Evolutionary conservation across 37 sponge, comb jelly and placozoan species (phyloP), one percentile per base, ranked within the genome.

Genomic region (Axinella damicornis): DNA sequence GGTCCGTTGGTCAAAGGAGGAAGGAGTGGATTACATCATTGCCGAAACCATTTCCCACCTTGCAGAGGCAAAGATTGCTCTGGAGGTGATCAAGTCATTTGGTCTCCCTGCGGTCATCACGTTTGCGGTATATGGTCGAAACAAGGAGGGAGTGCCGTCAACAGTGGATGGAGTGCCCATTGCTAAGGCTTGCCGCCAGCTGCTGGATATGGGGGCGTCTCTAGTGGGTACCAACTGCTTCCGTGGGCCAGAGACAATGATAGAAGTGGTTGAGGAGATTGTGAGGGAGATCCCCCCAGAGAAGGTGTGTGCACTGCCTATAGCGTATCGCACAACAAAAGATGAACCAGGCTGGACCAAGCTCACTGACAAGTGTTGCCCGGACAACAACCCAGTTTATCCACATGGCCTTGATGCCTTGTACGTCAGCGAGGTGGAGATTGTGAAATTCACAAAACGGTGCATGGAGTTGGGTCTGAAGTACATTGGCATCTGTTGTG

Each of bases 401-500:
- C n/a, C n/a, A n/a, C n/a, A n/a, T n/a, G n/a, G n/a, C n/a, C n/a
- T n/a, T n/a, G n/a, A n/a, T n/a, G n/a, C n/a, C n/a, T n/a, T n/a
- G n/a, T n/a, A n/a, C n/a, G n/a, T n/a, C n/a, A n/a, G n/a, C n/a
- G n/a, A n/a, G n/a, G n/a, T n/a, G n/a, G n/a, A n/a, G n/a, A n/a
- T 83, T 25, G 65, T 52, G 28, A 25, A 31, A 21, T 83, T 83
- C 54, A 74, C 84, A 31, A 64, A 74, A 56, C 25, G 32, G 27
- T 59, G 67, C 21, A 19, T 40, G 12, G 67, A 73, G 34, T 53
- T 83, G 65, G 84, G 76, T 28, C 27, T 83, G 20, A 41, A 41
- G 57, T 83, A 83, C 75, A 24, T 83, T 53, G 84, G 84, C 2
- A 83, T 83, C 36, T 83, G 84, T 67, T 83, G 84, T 83, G 84